Base-by-base conservation (phyloP, 2,888 invertebrate species). In the Lochmaea capreae region DNA sequence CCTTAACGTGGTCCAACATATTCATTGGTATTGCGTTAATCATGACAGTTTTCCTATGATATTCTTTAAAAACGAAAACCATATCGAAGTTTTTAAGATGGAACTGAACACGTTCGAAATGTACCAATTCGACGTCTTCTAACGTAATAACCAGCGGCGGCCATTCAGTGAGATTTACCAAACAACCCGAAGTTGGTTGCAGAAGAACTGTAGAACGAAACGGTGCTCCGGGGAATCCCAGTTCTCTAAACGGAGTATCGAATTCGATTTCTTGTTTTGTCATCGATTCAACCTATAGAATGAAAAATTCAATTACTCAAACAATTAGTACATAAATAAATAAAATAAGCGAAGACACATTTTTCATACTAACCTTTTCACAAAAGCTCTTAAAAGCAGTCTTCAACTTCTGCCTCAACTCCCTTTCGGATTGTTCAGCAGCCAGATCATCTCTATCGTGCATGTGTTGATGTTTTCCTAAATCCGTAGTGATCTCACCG, bases 401-500 rank as follows among this genome's bases (percentile, higher is more conserved):
- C 87, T 99, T 99, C 71, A 99, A 89, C 85, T 98, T 98, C 86
- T 98, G 97, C 43, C 99, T 89, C 79, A 99, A 89, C 84, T 99
- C 99, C 67, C 99, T 89, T 88, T 99, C 99, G 70, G 98, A 96
- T 89, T 99, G 99, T 88, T 99, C 99, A 8, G 99, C 98, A 0
- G 98, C 97, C 74, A 99, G 89, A 89, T 99, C 99, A 87, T 99
- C 99, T 59, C 99, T 91, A 88, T 99, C 99, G 87, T 99, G 99
- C 98, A 99, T 99, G 87, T 99, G 98, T 86, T 99, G 99, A 87
- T 99, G 98, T 87, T 99, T 99, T 61, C 99, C 99, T 82, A 99
- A 90, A 90, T 99, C 99, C 0, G 99, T 99, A 0, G 99, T 99
- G 74, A 99, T 98, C 89, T 99, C 99, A 83, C 99, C 99, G 69